Base-by-base conservation (phyloP, 2,888 invertebrate species). In the Melieria omissa region DNA sequence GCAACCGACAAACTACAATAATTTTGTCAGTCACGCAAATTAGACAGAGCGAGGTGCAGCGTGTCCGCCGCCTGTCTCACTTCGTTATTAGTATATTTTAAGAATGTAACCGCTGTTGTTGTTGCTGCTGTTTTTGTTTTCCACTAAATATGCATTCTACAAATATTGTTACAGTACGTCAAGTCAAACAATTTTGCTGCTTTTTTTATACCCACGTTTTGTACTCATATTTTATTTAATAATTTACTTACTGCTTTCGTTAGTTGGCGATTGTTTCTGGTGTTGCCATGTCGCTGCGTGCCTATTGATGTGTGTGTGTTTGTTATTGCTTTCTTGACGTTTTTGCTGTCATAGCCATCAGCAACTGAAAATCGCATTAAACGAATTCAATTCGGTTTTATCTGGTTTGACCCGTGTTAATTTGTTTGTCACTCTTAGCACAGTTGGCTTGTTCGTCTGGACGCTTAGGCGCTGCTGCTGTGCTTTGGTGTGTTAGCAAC, bases 311-410 rank as follows among this genome's bases (percentile, higher is more conserved):
- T 29, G 29, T 52, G 6, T 54, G 10, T 70, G 46, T 42, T n/a
- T 64, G 46, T 49, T 57, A 49, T 58, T 44, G 47, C 41, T 42
- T 41, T 7, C 14, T 9, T 16, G 49, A 54, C 41, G 63, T 72
- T 68, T 44, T 41, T 10, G 63, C 45, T 70, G 42, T 10, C 46
- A 64, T 69, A 73, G 73, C 72, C 49, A 54, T 71, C 58, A 67
- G 58, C 65, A 70, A 80, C 65, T 61, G 63, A 75, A 66, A 83
- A 78, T 83, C 80, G 77, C 81, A 76, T 82, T 79, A 79, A 83
- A 80, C 84, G 80, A 83, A 85, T 80, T 83, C 77, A 80, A 83
- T 76, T 85, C 84, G 81, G 84, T 81, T 84, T 81, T 79, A 83
- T 83, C 85, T 81, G 80, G 84, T 83, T 85, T 82, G 75, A 77